These are phyloP conservation scores for Atherinomorus stipes DNA, from an alignment of 2,113 vertebrate genomes.

Conservation along the genomic window DNA sequence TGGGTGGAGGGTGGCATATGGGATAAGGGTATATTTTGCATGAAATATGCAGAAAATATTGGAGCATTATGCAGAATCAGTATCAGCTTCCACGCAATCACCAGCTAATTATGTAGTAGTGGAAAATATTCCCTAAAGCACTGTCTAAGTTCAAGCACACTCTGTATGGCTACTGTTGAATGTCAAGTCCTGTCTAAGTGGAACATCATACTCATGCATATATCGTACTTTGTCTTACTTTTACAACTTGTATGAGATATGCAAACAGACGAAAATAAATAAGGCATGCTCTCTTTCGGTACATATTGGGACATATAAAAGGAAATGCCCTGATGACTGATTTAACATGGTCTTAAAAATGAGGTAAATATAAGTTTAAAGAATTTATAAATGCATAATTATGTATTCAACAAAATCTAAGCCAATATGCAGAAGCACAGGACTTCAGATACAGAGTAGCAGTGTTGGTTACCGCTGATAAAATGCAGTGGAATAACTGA, in stretches of 20 bases:
- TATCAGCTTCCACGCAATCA: conserved; percentile 67
- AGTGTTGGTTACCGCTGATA: background rate
- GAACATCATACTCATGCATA: background rate
- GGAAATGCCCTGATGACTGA: too few relatives aligned
- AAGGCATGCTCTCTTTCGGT: too few relatives aligned
- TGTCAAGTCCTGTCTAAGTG: conserved; percentile 53
- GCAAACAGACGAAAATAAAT: background rate
- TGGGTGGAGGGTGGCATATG: conserved; percentile 32
- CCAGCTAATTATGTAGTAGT: conserved; percentile 68
- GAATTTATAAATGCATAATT: background rate
- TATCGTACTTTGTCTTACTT: conserved; percentile 25
- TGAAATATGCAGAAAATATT: conserved; percentile 66
- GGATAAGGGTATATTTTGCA: conserved; percentile 60
- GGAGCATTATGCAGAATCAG: conserved; percentile 59
- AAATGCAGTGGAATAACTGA: background rate
- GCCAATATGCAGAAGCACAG: background rate
- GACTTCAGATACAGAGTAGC: background rate
- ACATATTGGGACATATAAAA: too few relatives aligned
- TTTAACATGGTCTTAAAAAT: too few relatives aligned
- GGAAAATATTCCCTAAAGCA: conserved; percentile 65
- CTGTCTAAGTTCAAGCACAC: conserved; percentile 44
- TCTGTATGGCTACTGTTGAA: conserved; percentile 53
- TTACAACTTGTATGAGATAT: conserved; percentile 12
- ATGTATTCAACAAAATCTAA: background rate
- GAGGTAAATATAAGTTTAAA: background rate